Evolutionary conservation across 1,140 invertebrate species (phyloP).

Genomic region (Conopomorpha cramerella): DNA sequence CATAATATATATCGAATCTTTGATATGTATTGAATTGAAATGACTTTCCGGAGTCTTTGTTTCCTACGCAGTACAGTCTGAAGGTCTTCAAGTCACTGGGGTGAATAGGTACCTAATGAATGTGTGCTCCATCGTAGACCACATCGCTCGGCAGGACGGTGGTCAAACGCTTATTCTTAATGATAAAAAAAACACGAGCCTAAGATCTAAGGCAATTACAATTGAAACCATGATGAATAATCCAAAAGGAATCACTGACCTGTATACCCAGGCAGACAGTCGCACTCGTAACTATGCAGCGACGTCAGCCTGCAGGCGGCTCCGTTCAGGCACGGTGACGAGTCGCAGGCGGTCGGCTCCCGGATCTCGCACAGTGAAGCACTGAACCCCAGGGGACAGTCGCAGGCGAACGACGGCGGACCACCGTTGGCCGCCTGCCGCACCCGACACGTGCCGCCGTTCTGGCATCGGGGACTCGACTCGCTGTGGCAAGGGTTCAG

Average conservation of each 20-base stretch:
- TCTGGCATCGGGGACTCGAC: slow-evolving; percentile 79
- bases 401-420: slow-evolving; percentile 81
- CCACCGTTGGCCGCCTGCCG: slow-evolving; percentile 66
- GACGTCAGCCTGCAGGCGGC: slow-evolving; percentile 81
- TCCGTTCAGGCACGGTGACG: slow-evolving; percentile 82
- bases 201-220: not conserved
- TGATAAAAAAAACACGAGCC: not conserved
- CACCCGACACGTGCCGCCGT: slow-evolving; percentile 89
- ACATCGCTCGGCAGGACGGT: too few species aligned
- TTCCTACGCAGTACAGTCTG: too few species aligned
- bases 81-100: too few species aligned
- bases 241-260: slow-evolving; percentile 62
- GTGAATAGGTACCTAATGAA: too few species aligned
- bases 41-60: too few species aligned
- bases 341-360: slow-evolving; percentile 89
- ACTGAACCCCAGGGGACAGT: slow-evolving; percentile 87
- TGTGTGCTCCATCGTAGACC: too few species aligned
- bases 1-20: too few species aligned
- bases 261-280: slow-evolving; percentile 82
- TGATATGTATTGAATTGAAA: too few species aligned
- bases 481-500: slow-evolving; percentile 90
- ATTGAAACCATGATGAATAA: not conserved
- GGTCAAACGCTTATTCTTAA: too few species aligned
- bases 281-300: slow-evolving; percentile 79
- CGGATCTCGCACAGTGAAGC: slow-evolving; percentile 92